phyloP scores from a whole-genome alignment of 2,113 vertebrate species.

The Hyla sarda region DNA sequence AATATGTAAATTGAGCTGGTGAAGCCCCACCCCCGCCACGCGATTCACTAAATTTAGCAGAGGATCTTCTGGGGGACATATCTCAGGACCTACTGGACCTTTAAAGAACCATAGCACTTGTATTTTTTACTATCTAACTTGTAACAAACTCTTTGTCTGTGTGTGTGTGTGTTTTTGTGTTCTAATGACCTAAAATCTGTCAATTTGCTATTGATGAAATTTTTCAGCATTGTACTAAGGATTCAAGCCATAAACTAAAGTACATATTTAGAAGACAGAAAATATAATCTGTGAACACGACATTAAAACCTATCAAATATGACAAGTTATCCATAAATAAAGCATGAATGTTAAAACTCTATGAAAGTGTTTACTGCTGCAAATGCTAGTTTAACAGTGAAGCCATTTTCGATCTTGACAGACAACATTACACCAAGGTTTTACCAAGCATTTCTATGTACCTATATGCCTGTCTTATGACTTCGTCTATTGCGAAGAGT shows the following conservation, averaged over 20 bases:
- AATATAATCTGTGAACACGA: background rate
- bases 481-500: background rate
- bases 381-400: background rate
- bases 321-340: background rate
- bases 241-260: background rate
- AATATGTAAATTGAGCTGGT: too few species aligned
- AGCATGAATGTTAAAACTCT: background rate
- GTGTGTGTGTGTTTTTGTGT: too few species aligned
- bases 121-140: too few species aligned
- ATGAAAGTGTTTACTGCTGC: background rate
- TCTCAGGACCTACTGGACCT: too few species aligned
- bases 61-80: too few species aligned
- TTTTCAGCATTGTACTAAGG: background rate
- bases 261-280: background rate
- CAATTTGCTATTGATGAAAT: too few species aligned
- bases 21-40: too few species aligned
- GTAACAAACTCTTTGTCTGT: too few species aligned
- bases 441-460: background rate
- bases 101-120: too few species aligned
- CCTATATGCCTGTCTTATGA: background rate
- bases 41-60: too few species aligned
- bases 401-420: constrained; percentile 24
- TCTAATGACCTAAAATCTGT: too few species aligned
- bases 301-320: background rate
- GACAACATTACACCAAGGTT: background rate